phyloP scores from a whole-genome alignment of 2,888 invertebrate species.

The Ennomos quercinarius region DNA sequence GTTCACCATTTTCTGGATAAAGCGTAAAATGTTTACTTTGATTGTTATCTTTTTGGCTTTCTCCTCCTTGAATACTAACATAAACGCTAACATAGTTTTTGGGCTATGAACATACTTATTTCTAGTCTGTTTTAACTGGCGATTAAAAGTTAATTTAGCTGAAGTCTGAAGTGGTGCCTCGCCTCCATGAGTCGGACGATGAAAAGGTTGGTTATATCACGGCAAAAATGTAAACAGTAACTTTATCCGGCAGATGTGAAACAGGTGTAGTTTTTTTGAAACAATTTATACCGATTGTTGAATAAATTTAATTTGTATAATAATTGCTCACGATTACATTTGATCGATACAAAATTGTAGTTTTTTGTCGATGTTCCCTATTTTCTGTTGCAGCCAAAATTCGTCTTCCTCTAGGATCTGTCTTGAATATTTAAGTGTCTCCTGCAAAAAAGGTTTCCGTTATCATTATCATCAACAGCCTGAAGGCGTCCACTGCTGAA shows the following conservation, averaged over 20 bases:
- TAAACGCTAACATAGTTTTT: no score
- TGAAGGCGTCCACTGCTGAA: no score
- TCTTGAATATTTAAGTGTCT: conserved; percentile 52
- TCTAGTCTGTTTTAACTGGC: no score
- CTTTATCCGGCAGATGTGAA: conserved; percentile 17
- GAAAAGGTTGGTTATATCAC: not conserved
- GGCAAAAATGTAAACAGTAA: not conserved
- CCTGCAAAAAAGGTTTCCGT: conserved; percentile 48
- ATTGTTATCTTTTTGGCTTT: no score
- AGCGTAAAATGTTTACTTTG: not conserved
- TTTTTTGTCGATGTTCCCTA: conserved; percentile 68
- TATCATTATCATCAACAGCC: no score
- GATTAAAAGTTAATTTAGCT: no score
- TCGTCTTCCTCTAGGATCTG: conserved; percentile 63
- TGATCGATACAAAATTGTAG: conserved; percentile 70
- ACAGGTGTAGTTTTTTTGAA: conserved; percentile 15
- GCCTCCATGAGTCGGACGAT: no score
- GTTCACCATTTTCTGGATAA: conserved; percentile 16
- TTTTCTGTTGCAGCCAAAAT: conserved; percentile 62
- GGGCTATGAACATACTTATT: no score
- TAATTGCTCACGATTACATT: conserved; percentile 49
- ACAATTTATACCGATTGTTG: conserved; percentile 23
- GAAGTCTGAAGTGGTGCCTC: no score
- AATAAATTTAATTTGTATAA: conserved; percentile 27
- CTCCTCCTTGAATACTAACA: no score